Base-by-base conservation (phyloP, 2,113 vertebrate species). In the Syrrhaptes paradoxus region DNA sequence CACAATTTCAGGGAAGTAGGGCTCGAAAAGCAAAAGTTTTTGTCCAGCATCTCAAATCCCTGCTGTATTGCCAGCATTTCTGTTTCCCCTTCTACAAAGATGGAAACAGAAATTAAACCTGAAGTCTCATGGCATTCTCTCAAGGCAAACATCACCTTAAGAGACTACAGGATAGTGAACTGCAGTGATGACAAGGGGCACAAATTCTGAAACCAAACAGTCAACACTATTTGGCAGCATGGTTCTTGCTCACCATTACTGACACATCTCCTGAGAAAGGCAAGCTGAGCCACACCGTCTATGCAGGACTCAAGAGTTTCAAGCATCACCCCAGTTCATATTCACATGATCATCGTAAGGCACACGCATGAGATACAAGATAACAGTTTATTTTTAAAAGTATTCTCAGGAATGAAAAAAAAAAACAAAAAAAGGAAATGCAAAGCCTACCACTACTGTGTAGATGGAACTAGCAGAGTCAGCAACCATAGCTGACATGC, bases 251-350 rank as follows among this genome's bases (percentile, higher is more conserved):
- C 18, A 31, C 7, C 24, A 16, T 11, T 43, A 43, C 43, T 18
- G 29, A 58, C 16, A 41, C 10, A 36, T 11, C 13, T 76, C 48
- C 67, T 20, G 25, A 51, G 31, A 68, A 49, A 68, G 6, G 4
- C 25, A 87, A 76, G 25, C 8, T 46, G 77, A 51, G 32, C 9
- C 15, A 1, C 1, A 1, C 7, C n/a, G 2, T 11, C 32, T 32
- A 3, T 1, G 2, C 3, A 13, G 32, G 11, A 51, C 57, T 14
- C 1, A 2, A 34, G 29, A 81, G 3, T 59, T 72, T 65, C 29
- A 73, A 6, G 17, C 9, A 2, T 15, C 11, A 32, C 38, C 41
- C 24, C 8, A 34, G n/a, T 32, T 71, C 1, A 0, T 66, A 62
- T 19, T 34, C 29, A 45, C 2, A 32, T 3, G 4, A 45, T 49